Base-by-base conservation (phyloP, 2,888 invertebrate genomes). In the Panorpa germanica region DNA sequence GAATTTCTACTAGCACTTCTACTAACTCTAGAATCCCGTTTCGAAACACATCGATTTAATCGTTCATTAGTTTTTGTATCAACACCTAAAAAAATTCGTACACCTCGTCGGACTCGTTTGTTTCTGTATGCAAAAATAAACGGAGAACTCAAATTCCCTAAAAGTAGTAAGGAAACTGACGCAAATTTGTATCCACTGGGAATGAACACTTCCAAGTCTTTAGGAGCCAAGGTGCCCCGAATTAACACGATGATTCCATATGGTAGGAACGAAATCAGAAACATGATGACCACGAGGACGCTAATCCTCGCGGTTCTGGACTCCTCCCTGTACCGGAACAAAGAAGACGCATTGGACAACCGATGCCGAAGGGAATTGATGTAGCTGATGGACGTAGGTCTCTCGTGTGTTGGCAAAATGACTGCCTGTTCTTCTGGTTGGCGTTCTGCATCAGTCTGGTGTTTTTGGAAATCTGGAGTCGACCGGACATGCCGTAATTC, bases 241-340 rank as follows among this genome's bases (percentile, higher is more conserved):
- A 55, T 41, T 31, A 55, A 36, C 21, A 54, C 49, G 14, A 55
- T 36, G 19, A 53, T 38, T 5, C 54, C 54, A 29, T 48, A 55
- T 11, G 55, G 55, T 36, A 55, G 37, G 33, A 55, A 55, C 14
- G 54, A 55, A 28, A 55, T 47, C 17, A 55, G 45, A 36, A 55
- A 55, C 55, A 55, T 55, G 10, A 55, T 51, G 22, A 55, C 55
- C 36, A 55, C 54, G 39, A 55, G 39, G 32, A 53, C 71, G 45
- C 83, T 83, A 29, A 88, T 82, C 39, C 83, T 72, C 6, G 85
- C 88, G 3, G 88, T 83, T 38, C 85, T 67, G 40, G 83, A 80
- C 55, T 88, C 88, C 48, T 88, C 88, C 31, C 83, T 64, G 48
- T 85, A 82, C 45, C 75, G 66, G 53, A 83, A 82, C 36, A 81